Evolutionary conservation across 2,113 vertebrate species (phyloP), one percentile per base, ranked within the genome.

Genomic region (Ornithorhynchus anatinus): DNA sequence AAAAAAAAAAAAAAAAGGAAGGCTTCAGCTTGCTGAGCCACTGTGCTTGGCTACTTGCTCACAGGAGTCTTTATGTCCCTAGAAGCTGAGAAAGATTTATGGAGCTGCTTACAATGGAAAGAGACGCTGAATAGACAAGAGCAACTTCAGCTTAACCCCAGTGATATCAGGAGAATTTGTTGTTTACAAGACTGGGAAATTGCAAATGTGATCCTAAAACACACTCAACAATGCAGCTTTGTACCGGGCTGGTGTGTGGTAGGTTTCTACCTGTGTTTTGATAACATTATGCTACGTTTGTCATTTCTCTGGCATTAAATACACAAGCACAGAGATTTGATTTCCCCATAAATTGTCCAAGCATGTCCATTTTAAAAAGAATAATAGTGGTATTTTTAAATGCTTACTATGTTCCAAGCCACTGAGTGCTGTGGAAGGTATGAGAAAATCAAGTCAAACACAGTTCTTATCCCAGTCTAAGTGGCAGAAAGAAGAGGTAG

Each of bases 121-220:
- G 79, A 72, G 43, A 35, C 3, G 43, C 75, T 77, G 83, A 87
- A 62, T 36, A 69, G 62, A 20, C 51, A 79, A 80, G 65, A 76
- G 59, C 2, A 1, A 48, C 56, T 32, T 68, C 56, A 68, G 58
- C 47, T 50, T 57, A n/a, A 56, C 3, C 1, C 1, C 36, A 86
- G 66, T 61, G 67, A 20, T 7, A 19, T 33, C 40, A 0, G 1
- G 32, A 58, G 59, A 79, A 76, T 78, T 68, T 53, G 32, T 59
- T 77, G 65, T 84, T 76, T 77, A 56, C 57, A 1, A 42, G 27
- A 68, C 64, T 27, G 8, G 39, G 75, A 76, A 77, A 50, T 12
- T 53, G 5, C 31, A 75, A 70, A 61, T 69, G 32, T 44, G 61
- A 59, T 27, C 43, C 20, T 38, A 47, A 35, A 76, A 19, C 9